Evolutionary conservation across 30 jellyfish, hydroid and myxozoan genomes (phyloP), one percentile per base, ranked within the genome.

Genomic region (Sanderia malayensis): DNA sequence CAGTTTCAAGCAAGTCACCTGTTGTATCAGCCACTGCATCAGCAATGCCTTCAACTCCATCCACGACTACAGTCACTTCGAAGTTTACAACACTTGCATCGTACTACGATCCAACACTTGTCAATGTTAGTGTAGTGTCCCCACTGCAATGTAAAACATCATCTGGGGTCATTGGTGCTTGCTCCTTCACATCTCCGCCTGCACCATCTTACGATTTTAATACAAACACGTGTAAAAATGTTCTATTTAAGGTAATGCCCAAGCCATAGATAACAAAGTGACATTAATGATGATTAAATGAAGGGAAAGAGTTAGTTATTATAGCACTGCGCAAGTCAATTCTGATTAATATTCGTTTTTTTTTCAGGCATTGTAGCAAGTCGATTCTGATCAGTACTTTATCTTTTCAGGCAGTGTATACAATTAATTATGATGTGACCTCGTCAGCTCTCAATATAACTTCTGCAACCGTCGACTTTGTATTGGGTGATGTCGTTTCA

Each of bases 111-210:
- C 60, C 87, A 31, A 27, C 55, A 20, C 60, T 90, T 31, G 80
- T 90, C n/a, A 30, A 2, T 31, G 92, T 93, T 3, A 58, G 82
- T 9, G 23, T 82, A 77, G 27, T 6, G 27, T 79, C 59, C 79
- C 98, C 98, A 55, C 3, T 90, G 20, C 52, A 65, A 4, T 90
- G 98, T 45, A 57, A 41, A 61, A 10, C 81, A n/a, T 28, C 73
- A 26, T 18, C 77, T 24, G 98, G 98, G 66, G 63, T 79, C 17
- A 46, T 30, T 52, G 87, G 86, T 32, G 37, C 82, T 13, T 90
- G 98, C 62, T 27, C 91, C 3, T 83, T 84, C 82, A 53, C 57
- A 2, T 0, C 84, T 17, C 92, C 88, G 17, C 92, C 96, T 10
- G 31, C 32, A 46, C 98, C 98, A 17, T 44, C 87, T 2, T 90